Conservation (phyloP, 2,797 vertebrate genomes). For the Enteromius argenteus region DNA sequence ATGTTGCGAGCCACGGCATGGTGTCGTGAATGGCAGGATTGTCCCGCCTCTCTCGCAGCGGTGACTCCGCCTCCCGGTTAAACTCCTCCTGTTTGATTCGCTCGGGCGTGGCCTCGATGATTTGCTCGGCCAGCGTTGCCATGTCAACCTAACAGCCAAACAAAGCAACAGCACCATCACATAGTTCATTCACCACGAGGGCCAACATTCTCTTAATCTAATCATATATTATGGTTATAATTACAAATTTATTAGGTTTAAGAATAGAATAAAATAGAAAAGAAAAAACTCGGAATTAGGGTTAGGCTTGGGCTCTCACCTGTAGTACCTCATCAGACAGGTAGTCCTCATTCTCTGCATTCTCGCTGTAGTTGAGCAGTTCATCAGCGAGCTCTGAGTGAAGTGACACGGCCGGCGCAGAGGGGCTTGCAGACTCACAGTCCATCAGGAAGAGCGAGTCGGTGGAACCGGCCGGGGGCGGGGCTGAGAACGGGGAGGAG, state of each 20-base stretch:
- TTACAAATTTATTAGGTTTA: no score
- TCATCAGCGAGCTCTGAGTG: conserved; percentile 69
- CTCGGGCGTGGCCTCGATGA: conserved; percentile 90
- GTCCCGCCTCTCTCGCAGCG: conserved; percentile 80
- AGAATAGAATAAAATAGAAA: no score
- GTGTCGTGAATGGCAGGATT: conserved; percentile 79
- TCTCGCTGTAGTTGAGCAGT: conserved; percentile 78
- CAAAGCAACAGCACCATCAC: neutral
- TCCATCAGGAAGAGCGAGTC: conserved; percentile 78
- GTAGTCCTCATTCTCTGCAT: conserved; percentile 78
- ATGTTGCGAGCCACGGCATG: conserved; percentile 87
- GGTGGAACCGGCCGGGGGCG: conserved; percentile 11
- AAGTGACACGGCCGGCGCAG: conserved; percentile 44
- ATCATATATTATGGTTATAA: no score
- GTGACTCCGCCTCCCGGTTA: conserved; percentile 75
- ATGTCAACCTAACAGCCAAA: conserved; percentile 84
- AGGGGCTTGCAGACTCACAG: conserved; percentile 67
- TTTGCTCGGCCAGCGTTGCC: conserved; percentile 88
- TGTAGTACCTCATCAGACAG: conserved; percentile 80
- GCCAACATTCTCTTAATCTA: no score
- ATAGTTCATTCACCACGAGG: neutral
- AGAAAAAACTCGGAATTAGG: no score
- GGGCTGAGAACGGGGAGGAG: conserved; percentile 39
- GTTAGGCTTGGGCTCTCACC: conserved; percentile 65
- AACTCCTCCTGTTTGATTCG: conserved; percentile 90